These are phyloP conservation scores for Pasiphila rectangulata DNA, from an alignment of 2,888 invertebrate species.

Conservation along the genomic window DNA sequence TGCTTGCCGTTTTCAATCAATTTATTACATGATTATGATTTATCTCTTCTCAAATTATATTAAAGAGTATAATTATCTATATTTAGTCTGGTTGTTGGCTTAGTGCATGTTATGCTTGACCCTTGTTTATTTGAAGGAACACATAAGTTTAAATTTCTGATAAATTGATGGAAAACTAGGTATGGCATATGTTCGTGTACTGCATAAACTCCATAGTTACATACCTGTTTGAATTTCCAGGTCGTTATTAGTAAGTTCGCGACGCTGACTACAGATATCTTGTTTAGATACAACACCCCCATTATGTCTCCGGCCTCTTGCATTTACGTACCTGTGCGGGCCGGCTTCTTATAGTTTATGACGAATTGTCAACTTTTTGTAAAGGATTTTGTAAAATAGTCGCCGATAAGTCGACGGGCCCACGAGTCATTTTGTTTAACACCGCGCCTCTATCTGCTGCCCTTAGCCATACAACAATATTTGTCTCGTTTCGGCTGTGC, in stretches of 20 bases:
- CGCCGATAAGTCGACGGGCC: slow-evolving; percentile 34
- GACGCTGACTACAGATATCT: slow-evolving; percentile 68
- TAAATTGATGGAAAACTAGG: slow-evolving; percentile 35
- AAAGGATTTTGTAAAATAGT: slow-evolving; percentile 34
- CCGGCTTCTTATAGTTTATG: slow-evolving; percentile 27
- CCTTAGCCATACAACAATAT: neutral
- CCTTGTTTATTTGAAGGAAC: neutral
- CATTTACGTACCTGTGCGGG: slow-evolving; percentile 54
- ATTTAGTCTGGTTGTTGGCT: too few species aligned
- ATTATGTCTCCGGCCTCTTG: slow-evolving; percentile 61
- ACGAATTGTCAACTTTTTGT: slow-evolving; percentile 32
- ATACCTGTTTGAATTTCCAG: slow-evolving; percentile 78
- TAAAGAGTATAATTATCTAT: too few species aligned
- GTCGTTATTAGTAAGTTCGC: slow-evolving; percentile 78
- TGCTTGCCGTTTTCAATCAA: slow-evolving; percentile 21
- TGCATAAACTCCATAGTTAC: slow-evolving; percentile 62
- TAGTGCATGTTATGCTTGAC: neutral
- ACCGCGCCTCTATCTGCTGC: slow-evolving; percentile 17
- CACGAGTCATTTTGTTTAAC: slow-evolving; percentile 27
- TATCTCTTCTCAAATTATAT: neutral
- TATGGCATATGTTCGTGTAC: slow-evolving; percentile 10
- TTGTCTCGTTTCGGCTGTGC: slow-evolving; percentile 3
- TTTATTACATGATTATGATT: slow-evolving; percentile 4
- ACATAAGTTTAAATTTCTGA: neutral
- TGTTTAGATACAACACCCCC: slow-evolving; percentile 65